Base-by-base conservation (phyloP, 2,888 invertebrate species). In the Epistrophe eligans region DNA sequence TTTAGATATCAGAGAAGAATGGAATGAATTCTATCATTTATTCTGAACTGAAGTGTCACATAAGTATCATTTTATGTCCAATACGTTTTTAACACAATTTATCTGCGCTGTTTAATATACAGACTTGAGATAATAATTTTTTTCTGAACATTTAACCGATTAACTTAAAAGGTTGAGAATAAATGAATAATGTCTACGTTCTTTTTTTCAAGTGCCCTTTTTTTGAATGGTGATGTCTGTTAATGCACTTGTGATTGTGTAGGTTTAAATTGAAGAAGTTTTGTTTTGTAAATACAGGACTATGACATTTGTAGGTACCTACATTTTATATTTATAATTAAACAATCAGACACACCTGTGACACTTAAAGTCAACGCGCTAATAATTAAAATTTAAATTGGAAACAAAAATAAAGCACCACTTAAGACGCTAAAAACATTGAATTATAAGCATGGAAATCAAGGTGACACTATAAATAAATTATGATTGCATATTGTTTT, bases 341-440 rank as follows among this genome's bases (percentile, higher is more conserved):
- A n/a, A 70, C 5, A 70, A 45, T 70, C 74, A 70, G 74, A 52
- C 40, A 74, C 24, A 62, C 62, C 40, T 74, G 70, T 43, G 55
- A 45, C 62, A 64, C 40, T 81, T 50, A 38, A 52, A 40, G 35
- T 67, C 43, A 60, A 67, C 43, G 40, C 11, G 57, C 40, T 35
- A 40, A 35, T n/a, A 55, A 43, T 2, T 2, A 57, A 43, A 45
- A 45, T 71, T n/a, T n/a, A 62, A 24, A 24, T 24, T 24, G 24
- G 24, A 24, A 32, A 72, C 10, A 38, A 15, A 24, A 32, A 13
- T 7, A 4, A 55, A 55, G 48, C 7, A 11, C 28, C 72, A 19
- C 57, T 80, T 35, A 40, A 32, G 40, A 57, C 48, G 19, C 10
- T 35, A 58, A 38, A 10, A 17, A 58, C 2, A 11, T 58, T 4